Evolutionary conservation across 2,113 vertebrate species (phyloP).

Genomic region (Sylvilagus bachmani): DNA sequence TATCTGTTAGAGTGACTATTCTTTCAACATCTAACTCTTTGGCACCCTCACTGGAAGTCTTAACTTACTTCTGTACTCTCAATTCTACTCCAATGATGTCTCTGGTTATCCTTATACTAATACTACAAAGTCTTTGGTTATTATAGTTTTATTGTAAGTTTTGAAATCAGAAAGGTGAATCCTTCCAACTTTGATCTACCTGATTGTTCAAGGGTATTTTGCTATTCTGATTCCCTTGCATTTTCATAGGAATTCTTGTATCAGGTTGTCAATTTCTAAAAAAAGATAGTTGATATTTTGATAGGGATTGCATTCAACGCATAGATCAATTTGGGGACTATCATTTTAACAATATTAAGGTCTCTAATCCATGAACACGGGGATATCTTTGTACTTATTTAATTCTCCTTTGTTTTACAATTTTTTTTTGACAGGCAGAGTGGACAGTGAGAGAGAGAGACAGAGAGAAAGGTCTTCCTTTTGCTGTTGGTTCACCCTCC

Average conservation of each 20-base stretch:
- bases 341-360: neutral
- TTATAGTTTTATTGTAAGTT: neutral
- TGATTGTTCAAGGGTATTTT: neutral
- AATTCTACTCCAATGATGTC: neutral
- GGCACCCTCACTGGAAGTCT: neutral
- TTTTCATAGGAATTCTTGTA: constrained; percentile 5
- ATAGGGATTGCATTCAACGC: neutral
- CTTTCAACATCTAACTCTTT: neutral
- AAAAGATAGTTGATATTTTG: neutral
- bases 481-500: no score
- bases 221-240: neutral
- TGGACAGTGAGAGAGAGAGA: no score
- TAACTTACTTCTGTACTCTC: neutral
- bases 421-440: no score
- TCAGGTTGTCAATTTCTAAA: constrained; percentile 21
- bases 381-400: neutral
- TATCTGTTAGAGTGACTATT: neutral
- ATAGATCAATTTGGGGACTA: neutral
- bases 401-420: constrained; percentile 7
- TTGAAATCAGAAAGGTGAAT: constrained; percentile 20
- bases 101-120: neutral
- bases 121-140: neutral
- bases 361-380: neutral
- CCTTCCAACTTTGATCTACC: neutral
- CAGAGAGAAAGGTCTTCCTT: no score